Evolutionary conservation across 2,888 invertebrate genomes (phyloP).

Genomic region (Coelinius sp.): DNA sequence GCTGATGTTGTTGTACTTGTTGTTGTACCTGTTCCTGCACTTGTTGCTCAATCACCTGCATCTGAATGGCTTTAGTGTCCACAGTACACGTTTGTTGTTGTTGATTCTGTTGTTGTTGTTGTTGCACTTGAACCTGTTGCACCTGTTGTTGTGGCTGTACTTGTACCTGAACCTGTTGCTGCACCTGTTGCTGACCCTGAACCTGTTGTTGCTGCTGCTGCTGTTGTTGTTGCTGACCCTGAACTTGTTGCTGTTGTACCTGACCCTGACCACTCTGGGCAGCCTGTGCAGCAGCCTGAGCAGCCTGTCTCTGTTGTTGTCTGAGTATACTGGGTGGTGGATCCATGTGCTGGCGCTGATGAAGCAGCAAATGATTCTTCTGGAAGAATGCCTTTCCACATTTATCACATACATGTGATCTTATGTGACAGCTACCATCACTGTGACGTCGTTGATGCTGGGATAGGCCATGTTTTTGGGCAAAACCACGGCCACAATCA

Average conservation of each 20-base stretch:
- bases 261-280: constrained; percentile 53
- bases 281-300: constrained; percentile 67
- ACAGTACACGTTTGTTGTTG: constrained; percentile 56
- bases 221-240: constrained; percentile 63
- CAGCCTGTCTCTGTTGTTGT: constrained; percentile 68
- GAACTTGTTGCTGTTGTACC: constrained; percentile 56
- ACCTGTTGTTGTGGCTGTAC: constrained; percentile 57
- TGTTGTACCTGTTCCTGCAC: constrained; percentile 69
- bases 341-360: constrained; percentile 86
- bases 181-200: constrained; percentile 59
- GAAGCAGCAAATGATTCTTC: constrained; percentile 86
- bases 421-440: constrained; percentile 84
- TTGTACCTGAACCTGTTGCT: constrained; percentile 68
- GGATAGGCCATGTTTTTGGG: constrained; percentile 85
- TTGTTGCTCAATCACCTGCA: constrained; percentile 58
- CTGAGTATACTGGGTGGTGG: constrained; percentile 73
- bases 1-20: constrained; percentile 65
- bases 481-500: constrained; percentile 86
- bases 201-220: constrained; percentile 60
- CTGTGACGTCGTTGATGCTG: constrained; percentile 87
- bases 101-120: constrained; percentile 69
- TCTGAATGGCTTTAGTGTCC: constrained; percentile 46
- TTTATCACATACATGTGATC: constrained; percentile 84
- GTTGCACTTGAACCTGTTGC: constrained; percentile 59
- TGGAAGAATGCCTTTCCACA: constrained; percentile 90